A percentile compares a stretch with the other conserved stretches of the same genome.
Evolutionary conservation across 1,140 invertebrate genomes (phyloP).

Genomic region (Cylas formicarius): DNA sequence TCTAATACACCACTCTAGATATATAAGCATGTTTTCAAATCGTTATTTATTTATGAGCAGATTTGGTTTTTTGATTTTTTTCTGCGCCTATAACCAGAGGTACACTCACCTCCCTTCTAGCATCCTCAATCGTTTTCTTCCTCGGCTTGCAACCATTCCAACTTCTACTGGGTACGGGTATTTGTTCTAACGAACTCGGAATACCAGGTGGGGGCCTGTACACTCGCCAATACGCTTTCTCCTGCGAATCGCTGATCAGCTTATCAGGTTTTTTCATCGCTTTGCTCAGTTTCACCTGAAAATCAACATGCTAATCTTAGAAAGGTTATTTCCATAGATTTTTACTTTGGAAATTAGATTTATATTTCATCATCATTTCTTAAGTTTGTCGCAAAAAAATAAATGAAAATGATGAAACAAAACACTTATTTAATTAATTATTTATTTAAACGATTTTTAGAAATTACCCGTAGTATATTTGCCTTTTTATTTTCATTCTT

Average conservation of each 20-base stretch:
- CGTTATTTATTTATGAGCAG: too few species aligned
- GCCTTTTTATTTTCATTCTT: too few species aligned
- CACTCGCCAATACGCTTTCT: conserved; percentile 93
- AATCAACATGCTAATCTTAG: conserved; percentile 1
- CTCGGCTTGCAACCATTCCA: conserved; percentile 54
- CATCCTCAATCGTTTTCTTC: conserved; percentile 66
- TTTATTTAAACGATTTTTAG: too few species aligned
- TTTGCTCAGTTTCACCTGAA: conserved; percentile 76
- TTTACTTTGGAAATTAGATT: too few species aligned
- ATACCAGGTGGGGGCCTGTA: conserved; percentile 86
- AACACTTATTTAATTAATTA: too few species aligned
- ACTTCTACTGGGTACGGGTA: conserved; percentile 69
- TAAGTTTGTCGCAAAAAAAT: not conserved
- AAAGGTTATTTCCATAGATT: not conserved
- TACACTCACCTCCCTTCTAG: conserved; percentile 68
- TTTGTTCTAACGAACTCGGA: conserved; percentile 72
- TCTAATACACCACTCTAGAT: too few species aligned
- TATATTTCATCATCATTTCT: too few species aligned
- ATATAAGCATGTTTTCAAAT: too few species aligned
- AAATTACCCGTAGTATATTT: too few species aligned
- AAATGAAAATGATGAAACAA: not conserved
- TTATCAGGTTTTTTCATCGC: conserved; percentile 94
- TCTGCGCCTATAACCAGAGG: too few species aligned
- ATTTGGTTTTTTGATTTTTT: too few species aligned
- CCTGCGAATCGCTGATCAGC: conserved; percentile 90